phyloP scores from a whole-genome alignment of 2,888 invertebrate species.

The Lycaena phlaeas region DNA sequence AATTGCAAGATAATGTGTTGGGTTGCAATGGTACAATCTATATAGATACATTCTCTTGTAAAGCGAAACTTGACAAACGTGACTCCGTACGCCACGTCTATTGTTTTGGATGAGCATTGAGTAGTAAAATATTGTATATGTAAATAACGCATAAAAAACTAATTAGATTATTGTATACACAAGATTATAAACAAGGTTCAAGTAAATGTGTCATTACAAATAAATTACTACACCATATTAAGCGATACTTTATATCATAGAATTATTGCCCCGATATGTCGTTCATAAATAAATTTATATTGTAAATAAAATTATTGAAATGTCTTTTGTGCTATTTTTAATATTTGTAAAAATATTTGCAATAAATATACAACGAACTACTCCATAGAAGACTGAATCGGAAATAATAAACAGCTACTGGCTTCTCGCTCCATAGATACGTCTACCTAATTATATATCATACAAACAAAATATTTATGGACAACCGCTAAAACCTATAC shows the following conservation, averaged over 20 bases:
- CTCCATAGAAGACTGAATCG: conserved; percentile 32
- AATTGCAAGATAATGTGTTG: too few species aligned
- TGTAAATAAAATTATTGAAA: conserved; percentile 48
- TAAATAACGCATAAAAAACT: too few species aligned
- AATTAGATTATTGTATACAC: not conserved
- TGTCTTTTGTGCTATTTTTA: conserved; percentile 63
- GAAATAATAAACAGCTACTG: conserved; percentile 27
- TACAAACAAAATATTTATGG: conserved; percentile 53
- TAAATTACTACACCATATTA: conserved; percentile 20
- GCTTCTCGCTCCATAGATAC: conserved; percentile 31
- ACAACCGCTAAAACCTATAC: conserved; percentile 58
- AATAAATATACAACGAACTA: conserved; percentile 57
- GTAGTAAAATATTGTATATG: too few species aligned
- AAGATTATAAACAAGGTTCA: conserved; percentile 18
- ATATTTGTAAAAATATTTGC: conserved; percentile 45
- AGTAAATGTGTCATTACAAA: conserved; percentile 22
- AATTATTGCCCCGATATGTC: conserved; percentile 42
- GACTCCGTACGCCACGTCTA: too few species aligned
- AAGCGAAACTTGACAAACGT: too few species aligned
- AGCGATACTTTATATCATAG: conserved; percentile 14
- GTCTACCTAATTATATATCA: conserved; percentile 35
- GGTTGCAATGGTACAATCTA: too few species aligned
- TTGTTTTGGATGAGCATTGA: too few species aligned
- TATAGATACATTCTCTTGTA: too few species aligned
- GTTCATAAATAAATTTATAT: conserved; percentile 47